Percentiles rank a stretch among this genome's conserved stretches.
These are phyloP conservation scores for Sebastes umbrosus DNA, from an alignment of 2,797 vertebrate genomes.

Conservation along the genomic window DNA sequence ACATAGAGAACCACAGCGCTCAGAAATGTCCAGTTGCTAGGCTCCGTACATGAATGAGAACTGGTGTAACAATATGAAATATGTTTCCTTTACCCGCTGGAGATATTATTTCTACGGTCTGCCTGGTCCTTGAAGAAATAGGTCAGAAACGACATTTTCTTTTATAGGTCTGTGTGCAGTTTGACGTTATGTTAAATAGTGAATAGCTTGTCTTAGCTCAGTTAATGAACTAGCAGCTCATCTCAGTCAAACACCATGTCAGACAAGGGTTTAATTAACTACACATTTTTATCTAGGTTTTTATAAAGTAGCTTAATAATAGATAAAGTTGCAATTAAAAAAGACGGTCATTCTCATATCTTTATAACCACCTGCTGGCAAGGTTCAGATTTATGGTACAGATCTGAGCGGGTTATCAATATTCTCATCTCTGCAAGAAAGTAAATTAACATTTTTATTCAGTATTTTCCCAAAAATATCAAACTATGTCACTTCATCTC, in stretches of 20 bases:
- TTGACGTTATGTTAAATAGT: background rate
- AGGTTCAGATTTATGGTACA: background rate
- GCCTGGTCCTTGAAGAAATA: background rate
- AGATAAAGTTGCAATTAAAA: background rate
- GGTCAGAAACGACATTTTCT: background rate
- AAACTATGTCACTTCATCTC: background rate
- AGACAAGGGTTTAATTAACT: background rate
- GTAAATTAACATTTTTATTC: background rate
- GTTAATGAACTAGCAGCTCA: background rate
- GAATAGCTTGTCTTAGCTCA: background rate
- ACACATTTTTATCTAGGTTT: background rate
- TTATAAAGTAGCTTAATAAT: background rate
- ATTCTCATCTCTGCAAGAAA: background rate
- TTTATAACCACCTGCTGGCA: background rate
- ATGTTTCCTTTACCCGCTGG: background rate
- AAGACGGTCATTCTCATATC: background rate
- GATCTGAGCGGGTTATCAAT: background rate
- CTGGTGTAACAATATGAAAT: constrained; percentile 4
- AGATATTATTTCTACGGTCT: background rate
- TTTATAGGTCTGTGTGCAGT: background rate
- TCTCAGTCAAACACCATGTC: background rate
- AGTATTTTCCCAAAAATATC: background rate
- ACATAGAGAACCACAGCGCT: background rate
- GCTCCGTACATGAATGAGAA: background rate
- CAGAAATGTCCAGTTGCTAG: background rate